Evolutionary conservation across 1,140 invertebrate genomes (phyloP).

Genomic region (Dicyema japonicum): DNA sequence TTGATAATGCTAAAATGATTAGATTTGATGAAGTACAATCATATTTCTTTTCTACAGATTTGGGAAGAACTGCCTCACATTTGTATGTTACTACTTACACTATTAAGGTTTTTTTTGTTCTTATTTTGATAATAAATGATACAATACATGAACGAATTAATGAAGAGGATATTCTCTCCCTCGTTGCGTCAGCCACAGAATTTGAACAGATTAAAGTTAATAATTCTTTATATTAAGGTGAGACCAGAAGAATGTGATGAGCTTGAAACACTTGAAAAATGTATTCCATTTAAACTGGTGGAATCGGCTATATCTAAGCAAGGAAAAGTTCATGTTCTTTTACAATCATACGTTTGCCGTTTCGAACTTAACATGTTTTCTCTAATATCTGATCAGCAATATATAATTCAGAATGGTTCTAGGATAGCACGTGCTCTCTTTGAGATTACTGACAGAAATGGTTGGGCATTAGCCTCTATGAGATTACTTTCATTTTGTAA

Average conservation of each 20-base stretch:
- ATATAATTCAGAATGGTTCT: conserved; percentile 54
- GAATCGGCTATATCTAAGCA: neutral
- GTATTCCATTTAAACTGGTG: conserved; percentile 24
- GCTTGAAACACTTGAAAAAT: conserved; percentile 32
- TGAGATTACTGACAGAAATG: conserved; percentile 54
- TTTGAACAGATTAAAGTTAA: conserved; percentile 68
- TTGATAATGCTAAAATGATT: conserved; percentile 76
- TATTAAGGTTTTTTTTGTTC: conserved; percentile 31
- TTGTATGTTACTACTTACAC: conserved; percentile 92
- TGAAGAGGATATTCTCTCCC: conserved; percentile 44
- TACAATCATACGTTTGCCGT: conserved; percentile 57
- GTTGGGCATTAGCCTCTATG: conserved; percentile 51
- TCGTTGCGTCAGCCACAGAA: conserved; percentile 61
- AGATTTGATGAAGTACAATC: conserved; percentile 48
- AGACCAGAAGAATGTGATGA: conserved; percentile 72
- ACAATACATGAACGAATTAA: conserved; percentile 33
- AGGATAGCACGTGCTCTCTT: conserved; percentile 62
- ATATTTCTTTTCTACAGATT: conserved; percentile 40
- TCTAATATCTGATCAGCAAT: conserved; percentile 57
- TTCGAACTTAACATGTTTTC: conserved; percentile 48
- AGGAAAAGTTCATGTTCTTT: conserved; percentile 79
- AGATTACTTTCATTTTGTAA: conserved; percentile 42
- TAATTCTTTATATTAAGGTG: conserved; percentile 25
- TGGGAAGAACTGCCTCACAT: conserved; percentile 73
- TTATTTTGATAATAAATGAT: conserved; percentile 12